phyloP scores from a whole-genome alignment of 2,888 invertebrate genomes.

The Pandemis cinnamomeana region DNA sequence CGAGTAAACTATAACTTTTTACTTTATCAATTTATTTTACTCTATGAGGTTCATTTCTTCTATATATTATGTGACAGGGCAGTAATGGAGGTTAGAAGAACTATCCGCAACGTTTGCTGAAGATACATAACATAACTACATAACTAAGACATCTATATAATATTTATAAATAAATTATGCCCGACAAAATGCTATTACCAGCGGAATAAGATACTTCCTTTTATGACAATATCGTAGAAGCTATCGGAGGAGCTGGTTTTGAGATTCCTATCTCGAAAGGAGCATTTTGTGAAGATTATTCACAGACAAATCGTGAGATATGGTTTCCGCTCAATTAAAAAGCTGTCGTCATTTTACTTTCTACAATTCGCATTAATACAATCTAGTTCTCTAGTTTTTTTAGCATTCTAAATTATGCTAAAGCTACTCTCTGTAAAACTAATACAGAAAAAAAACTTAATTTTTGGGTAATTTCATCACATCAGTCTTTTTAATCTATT shows the following conservation, averaged over 20 bases:
- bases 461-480: no score
- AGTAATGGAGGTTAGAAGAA: no score
- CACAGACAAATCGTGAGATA: background rate
- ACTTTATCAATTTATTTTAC: no score
- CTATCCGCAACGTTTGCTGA: no score
- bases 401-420: background rate
- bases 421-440: background rate
- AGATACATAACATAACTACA: no score
- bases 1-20: no score
- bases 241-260: background rate
- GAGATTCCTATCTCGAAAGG: background rate
- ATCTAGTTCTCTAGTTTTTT: slow-evolving; percentile 2
- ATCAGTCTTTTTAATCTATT: background rate
- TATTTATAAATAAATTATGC: background rate
- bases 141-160: background rate
- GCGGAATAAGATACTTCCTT: slow-evolving; percentile 3
- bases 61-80: no score
- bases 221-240: background rate
- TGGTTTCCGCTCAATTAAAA: slow-evolving; percentile 8
- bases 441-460: no score
- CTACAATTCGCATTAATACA: background rate
- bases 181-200: background rate
- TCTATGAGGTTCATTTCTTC: no score
- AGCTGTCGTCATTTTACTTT: background rate
- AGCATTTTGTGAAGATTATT: background rate